A percentile compares a stretch with the other conserved stretches of the same genome.
Conservation (phyloP, 2,113 vertebrate species). For the Gobius niger region DNA sequence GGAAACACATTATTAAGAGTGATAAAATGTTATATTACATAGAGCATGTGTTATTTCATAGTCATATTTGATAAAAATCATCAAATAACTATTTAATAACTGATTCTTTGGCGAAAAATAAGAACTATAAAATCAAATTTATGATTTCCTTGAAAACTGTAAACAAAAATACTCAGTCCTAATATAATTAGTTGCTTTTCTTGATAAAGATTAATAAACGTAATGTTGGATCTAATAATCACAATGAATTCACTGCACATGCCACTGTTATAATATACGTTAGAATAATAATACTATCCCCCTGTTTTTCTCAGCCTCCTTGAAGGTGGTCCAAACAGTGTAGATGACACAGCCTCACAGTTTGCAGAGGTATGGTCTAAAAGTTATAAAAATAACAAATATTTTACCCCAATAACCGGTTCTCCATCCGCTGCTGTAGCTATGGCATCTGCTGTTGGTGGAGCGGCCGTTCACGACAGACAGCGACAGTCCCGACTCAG, state of each 20-base stretch:
- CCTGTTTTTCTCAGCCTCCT: constrained; percentile 82
- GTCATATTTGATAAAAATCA: too few species aligned
- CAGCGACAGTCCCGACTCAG: constrained; percentile 78
- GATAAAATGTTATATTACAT: not conserved
- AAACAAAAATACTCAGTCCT: too few species aligned
- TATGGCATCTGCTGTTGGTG: constrained; percentile 87
- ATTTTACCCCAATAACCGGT: not conserved
- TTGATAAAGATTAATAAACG: too few species aligned
- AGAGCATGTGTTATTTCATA: not conserved
- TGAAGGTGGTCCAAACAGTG: constrained; percentile 80
- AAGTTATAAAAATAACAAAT: not conserved
- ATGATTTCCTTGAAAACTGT: too few species aligned
- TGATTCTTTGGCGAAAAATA: too few species aligned
- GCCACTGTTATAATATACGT: not conserved
- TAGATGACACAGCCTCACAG: constrained; percentile 87
- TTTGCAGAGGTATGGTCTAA: constrained; percentile 89
- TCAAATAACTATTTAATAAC: too few species aligned
- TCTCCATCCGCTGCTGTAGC: constrained; percentile 60
- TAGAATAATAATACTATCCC: constrained; percentile 38
- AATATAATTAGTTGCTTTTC: too few species aligned
- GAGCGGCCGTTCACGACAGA: constrained; percentile 82
- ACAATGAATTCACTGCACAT: too few species aligned
- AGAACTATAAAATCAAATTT: too few species aligned
- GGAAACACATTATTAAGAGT: not conserved
- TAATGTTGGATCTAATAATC: too few species aligned